Evolutionary conservation across 2,113 vertebrate genomes (phyloP).

Genomic region (Rhinichthys klamathensis): DNA sequence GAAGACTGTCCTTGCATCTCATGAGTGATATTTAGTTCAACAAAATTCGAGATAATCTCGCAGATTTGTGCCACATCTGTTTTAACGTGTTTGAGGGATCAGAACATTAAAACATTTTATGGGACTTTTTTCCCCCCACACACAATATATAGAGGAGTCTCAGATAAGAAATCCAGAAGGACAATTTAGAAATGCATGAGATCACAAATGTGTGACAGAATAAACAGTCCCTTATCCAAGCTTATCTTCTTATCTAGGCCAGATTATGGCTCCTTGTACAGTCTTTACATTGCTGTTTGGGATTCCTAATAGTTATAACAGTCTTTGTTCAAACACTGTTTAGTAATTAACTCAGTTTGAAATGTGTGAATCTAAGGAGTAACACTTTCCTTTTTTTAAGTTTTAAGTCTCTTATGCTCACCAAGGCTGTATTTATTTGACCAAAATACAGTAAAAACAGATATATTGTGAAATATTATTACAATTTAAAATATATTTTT

Average conservation of each 20-base stretch:
- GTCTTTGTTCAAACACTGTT: neutral
- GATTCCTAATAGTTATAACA: neutral
- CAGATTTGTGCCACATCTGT: neutral
- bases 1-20: slow-evolving; percentile 31
- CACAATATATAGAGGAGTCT: neutral
- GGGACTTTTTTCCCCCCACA: neutral
- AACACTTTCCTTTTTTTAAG: neutral
- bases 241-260: neutral
- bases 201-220: neutral
- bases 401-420: neutral
- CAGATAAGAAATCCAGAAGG: neutral
- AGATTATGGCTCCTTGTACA: neutral
- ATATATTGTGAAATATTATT: neutral
- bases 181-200: slow-evolving; percentile 21
- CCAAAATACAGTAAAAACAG: neutral
- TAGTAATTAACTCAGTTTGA: neutral
- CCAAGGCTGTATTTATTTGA: neutral
- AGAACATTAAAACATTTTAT: neutral
- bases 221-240: slow-evolving; percentile 21
- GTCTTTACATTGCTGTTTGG: slow-evolving; percentile 14
- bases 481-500: neutral
- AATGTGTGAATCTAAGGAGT: neutral
- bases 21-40: slow-evolving; percentile 37
- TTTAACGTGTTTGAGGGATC: neutral
- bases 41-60: neutral